These are phyloP conservation scores for Caradrina clavipalpis DNA, from an alignment of 2,888 invertebrate species.

Conservation along the genomic window DNA sequence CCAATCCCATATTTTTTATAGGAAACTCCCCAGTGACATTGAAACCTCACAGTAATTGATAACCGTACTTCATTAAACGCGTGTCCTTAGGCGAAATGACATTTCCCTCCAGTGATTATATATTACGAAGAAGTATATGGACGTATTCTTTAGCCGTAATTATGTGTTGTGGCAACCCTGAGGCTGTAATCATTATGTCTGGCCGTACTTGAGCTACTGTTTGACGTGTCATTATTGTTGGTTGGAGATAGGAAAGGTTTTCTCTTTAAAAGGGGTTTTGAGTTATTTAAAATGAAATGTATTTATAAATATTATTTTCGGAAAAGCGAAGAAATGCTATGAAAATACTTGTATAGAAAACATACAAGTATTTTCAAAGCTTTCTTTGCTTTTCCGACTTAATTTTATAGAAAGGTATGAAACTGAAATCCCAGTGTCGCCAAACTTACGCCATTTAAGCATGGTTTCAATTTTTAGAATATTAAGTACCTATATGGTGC, in stretches of 20 bases:
- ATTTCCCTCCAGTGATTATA: constrained; percentile 59
- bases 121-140: constrained; percentile 42
- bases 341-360: too few species aligned
- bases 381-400: too few species aligned
- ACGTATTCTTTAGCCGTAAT: constrained; percentile 72
- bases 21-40: constrained; percentile 10
- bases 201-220: constrained; percentile 73
- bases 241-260: constrained; percentile 4
- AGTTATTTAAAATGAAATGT: background rate
- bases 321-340: too few species aligned
- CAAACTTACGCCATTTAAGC: too few species aligned
- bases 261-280: background rate
- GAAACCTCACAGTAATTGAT: constrained; percentile 43
- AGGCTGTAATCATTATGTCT: constrained; percentile 74
- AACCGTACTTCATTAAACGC: constrained; percentile 50
- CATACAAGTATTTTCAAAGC: too few species aligned
- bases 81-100: constrained; percentile 58
- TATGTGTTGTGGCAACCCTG: constrained; percentile 68
- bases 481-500: too few species aligned
- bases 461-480: too few species aligned
- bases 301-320: too few species aligned
- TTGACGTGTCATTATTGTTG: constrained; percentile 29
- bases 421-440: too few species aligned
- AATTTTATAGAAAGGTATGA: too few species aligned
- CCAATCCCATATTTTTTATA: background rate